These are phyloP conservation scores for Pachycephus smyrnensis DNA, from an alignment of 2,888 invertebrate genomes.

Conservation along the genomic window DNA sequence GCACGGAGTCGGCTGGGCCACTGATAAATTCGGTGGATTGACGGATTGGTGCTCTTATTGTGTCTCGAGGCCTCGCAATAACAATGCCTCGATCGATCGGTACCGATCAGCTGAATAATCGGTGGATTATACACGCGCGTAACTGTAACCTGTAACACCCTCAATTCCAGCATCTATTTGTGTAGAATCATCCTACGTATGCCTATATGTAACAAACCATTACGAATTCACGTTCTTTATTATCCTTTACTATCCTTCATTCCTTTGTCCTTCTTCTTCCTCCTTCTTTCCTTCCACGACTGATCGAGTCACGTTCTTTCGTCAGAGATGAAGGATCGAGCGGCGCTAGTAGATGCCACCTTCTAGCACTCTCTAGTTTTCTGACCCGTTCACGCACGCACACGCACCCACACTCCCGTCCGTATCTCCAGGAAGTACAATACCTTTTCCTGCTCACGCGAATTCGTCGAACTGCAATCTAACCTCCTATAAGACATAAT, in stretches of 20 bases:
- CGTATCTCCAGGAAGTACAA: not conserved
- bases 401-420: not conserved
- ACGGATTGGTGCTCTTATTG: conserved; percentile 31
- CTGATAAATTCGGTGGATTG: conserved; percentile 36
- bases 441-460: conserved; percentile 5
- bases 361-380: not conserved
- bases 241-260: not conserved
- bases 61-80: conserved; percentile 26
- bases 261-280: not conserved
- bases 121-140: conserved; percentile 43
- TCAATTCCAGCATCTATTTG: not conserved
- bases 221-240: not conserved
- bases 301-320: not conserved
- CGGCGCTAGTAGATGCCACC: not conserved
- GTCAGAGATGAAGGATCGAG: not conserved
- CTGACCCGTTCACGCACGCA: not conserved
- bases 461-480: not conserved
- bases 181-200: not conserved
- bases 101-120: conserved; percentile 52
- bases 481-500: not conserved
- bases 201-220: not conserved
- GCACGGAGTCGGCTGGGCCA: conserved; percentile 14
- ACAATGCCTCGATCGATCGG: conserved; percentile 37
- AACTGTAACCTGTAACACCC: conserved; percentile 39
- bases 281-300: not conserved